Conservation (phyloP, 1,140 invertebrate species). For the Saxidomus purpurata region DNA sequence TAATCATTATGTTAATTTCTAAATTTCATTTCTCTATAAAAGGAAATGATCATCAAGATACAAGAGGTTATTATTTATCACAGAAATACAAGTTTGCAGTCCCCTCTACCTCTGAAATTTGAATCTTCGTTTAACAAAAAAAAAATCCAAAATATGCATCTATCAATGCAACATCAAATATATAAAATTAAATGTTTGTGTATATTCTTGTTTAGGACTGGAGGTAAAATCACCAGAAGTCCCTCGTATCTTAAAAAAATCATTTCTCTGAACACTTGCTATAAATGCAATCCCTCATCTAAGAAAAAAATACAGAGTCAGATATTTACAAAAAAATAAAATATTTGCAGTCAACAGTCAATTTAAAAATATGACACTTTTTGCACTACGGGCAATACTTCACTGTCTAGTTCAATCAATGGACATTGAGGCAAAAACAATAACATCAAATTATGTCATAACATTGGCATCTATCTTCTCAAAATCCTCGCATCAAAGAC, state of each 20-base stretch:
- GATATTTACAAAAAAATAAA: background rate
- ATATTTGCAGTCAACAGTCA: background rate
- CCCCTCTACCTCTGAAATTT: background rate
- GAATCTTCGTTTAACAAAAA: background rate
- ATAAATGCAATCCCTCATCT: background rate
- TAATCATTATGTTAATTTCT: too few species aligned
- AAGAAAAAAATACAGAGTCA: background rate
- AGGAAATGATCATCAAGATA: too few species aligned
- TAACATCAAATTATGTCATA: too few species aligned
- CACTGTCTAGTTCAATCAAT: too few species aligned
- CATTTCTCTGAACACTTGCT: background rate
- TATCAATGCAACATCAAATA: background rate
- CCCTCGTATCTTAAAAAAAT: background rate
- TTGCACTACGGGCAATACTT: too few species aligned
- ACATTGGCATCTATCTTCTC: too few species aligned
- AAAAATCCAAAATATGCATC: background rate
- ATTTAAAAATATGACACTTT: too few species aligned
- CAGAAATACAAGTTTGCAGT: too few species aligned
- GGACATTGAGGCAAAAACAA: too few species aligned
- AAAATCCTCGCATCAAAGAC: too few species aligned
- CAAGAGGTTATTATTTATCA: too few species aligned
- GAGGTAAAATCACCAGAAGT: background rate
- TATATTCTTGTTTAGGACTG: background rate
- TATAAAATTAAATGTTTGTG: background rate
- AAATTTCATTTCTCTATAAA: too few species aligned